Conservation (phyloP, 1,140 invertebrate genomes). For the Pissodes strobi region DNA sequence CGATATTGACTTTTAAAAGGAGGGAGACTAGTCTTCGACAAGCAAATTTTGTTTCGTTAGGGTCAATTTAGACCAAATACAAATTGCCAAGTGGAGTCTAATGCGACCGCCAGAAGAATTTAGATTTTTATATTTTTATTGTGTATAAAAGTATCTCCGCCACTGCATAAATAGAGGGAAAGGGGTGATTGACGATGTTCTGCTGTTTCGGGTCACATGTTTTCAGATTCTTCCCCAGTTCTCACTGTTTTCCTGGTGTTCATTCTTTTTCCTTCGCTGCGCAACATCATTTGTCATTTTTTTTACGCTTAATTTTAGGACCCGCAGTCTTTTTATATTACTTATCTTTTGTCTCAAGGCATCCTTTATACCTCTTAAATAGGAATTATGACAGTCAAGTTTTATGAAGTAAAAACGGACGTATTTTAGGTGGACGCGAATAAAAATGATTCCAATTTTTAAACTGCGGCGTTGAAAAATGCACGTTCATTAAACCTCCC, state of each 20-base stretch:
- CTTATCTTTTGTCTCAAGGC: slow-evolving; percentile 27
- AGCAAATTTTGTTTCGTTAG: too few species aligned
- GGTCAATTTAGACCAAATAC: too few species aligned
- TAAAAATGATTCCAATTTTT: too few species aligned
- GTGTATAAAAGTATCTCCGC: background rate
- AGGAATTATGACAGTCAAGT: slow-evolving; percentile 14
- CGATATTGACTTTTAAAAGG: too few species aligned
- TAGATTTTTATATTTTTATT: too few species aligned
- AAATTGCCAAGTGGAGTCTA: too few species aligned
- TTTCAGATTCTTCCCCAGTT: slow-evolving; percentile 24
- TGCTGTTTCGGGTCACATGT: slow-evolving; percentile 32
- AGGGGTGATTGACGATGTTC: slow-evolving; percentile 35
- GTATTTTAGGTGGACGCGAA: slow-evolving; percentile 1
- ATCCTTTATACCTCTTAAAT: slow-evolving; percentile 21
- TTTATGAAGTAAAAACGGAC: slow-evolving; percentile 20
- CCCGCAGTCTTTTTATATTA: slow-evolving; percentile 32
- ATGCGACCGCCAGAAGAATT: too few species aligned
- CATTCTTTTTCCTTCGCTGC: slow-evolving; percentile 17
- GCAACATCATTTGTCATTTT: slow-evolving; percentile 35
- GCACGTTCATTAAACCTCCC: too few species aligned
- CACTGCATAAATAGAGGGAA: slow-evolving; percentile 26
- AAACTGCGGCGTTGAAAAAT: too few species aligned
- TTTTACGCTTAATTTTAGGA: slow-evolving; percentile 29
- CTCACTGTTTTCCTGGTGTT: slow-evolving; percentile 6
- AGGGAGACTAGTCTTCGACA: too few species aligned